Evolutionary conservation across 2,888 invertebrate genomes (phyloP).

Genomic region (Ephialtes manifestator): DNA sequence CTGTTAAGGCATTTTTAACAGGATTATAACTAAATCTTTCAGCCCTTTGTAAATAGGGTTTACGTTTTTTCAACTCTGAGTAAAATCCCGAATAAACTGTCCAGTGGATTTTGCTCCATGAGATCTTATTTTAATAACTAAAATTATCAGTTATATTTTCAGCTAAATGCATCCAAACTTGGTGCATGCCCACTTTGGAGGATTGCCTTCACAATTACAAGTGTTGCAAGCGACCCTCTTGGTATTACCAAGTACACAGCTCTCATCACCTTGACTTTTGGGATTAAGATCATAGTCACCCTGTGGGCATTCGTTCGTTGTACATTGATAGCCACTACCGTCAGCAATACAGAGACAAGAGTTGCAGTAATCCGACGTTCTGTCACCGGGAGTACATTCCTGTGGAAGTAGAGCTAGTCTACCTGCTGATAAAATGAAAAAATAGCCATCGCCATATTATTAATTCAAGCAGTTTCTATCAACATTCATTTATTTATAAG

Average conservation of each 20-base stretch:
- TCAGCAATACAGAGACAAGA: slow-evolving; percentile 23
- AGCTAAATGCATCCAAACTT: not conserved
- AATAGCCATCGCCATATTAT: no score
- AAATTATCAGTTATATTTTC: not conserved
- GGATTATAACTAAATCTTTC: no score
- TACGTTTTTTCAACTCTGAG: no score
- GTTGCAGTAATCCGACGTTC: slow-evolving; percentile 37
- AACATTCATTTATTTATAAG: no score
- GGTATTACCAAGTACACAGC: not conserved
- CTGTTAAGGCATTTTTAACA: no score
- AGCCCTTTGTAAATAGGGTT: no score
- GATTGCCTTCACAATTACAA: not conserved
- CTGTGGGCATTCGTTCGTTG: not conserved
- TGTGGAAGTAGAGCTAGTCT: not conserved
- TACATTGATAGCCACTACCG: slow-evolving; percentile 31
- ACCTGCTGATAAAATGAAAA: not conserved
- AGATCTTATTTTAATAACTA: not conserved
- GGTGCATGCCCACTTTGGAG: not conserved
- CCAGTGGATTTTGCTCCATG: no score
- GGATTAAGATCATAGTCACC: not conserved
- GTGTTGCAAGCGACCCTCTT: not conserved
- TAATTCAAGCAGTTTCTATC: no score
- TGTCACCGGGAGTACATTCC: slow-evolving; percentile 33
- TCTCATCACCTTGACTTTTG: not conserved
- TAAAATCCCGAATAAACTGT: no score